These are phyloP conservation scores for Stictocephala bisonia DNA, from an alignment of 2,888 invertebrate species.

Conservation along the genomic window DNA sequence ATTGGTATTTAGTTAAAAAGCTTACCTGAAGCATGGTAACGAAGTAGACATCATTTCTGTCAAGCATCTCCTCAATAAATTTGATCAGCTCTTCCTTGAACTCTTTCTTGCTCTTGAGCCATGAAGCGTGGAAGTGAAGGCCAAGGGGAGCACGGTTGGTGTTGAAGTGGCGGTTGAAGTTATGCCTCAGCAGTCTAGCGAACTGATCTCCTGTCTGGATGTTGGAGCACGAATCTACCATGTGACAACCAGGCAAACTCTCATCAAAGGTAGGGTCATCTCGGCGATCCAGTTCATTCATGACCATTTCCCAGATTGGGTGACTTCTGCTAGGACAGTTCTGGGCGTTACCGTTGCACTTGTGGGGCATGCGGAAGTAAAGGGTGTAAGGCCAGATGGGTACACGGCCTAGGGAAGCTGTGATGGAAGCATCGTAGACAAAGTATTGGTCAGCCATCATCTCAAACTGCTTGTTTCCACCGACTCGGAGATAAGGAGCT, in stretches of 20 bases:
- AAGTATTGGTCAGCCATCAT: constrained; percentile 98
- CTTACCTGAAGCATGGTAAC: constrained; percentile 82
- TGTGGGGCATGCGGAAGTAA: constrained; percentile 96
- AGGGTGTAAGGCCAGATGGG: constrained; percentile 98
- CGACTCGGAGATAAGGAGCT: constrained; percentile 89
- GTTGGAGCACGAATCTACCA: constrained; percentile 95
- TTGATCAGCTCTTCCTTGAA: constrained; percentile 91
- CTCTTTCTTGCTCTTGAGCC: constrained; percentile 94
- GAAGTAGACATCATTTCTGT: constrained; percentile 91
- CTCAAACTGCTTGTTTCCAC: constrained; percentile 95
- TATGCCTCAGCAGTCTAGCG: constrained; percentile 88
- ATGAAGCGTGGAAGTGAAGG: constrained; percentile 94
- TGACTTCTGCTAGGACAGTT: constrained; percentile 90
- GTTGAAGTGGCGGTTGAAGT: constrained; percentile 93
- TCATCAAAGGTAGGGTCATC: constrained; percentile 95
- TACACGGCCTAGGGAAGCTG: constrained; percentile 87
- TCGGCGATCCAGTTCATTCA: constrained; percentile 93
- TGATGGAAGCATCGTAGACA: constrained; percentile 94
- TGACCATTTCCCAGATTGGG: constrained; percentile 96
- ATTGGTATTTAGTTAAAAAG: too few species aligned
- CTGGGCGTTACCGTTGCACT: constrained; percentile 93
- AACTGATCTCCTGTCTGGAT: constrained; percentile 93
- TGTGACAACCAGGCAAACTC: constrained; percentile 92
- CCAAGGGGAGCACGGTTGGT: constrained; percentile 94
- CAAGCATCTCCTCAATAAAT: constrained; percentile 93